Percentiles rank a stretch among this genome's conserved stretches.
Evolutionary conservation across 2,888 invertebrate genomes (phyloP).

Genomic region (Trimorus sp.): DNA sequence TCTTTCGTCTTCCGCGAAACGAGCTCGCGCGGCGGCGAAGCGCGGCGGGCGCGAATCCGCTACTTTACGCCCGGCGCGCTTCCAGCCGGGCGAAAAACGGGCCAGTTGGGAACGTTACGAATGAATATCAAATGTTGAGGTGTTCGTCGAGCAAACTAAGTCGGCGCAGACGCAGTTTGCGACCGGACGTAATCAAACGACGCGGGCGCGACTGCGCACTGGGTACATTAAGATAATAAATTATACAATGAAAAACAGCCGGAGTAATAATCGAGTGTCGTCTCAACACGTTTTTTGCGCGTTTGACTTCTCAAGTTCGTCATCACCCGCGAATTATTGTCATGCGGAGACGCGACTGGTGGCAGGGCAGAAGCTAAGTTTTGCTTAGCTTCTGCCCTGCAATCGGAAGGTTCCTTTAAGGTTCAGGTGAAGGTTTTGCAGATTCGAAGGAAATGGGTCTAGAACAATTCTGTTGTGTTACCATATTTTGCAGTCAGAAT

Average conservation of each 20-base stretch:
- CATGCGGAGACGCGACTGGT: constrained; percentile 51
- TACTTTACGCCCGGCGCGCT: neutral
- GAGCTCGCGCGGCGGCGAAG: too few relatives aligned
- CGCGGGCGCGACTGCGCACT: constrained; percentile 51
- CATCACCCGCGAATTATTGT: constrained; percentile 24
- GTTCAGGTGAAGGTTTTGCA: too few relatives aligned
- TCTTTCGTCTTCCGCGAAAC: too few relatives aligned
- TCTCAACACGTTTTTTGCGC: constrained; percentile 51
- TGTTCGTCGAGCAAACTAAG: constrained; percentile 22
- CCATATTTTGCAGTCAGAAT: too few relatives aligned
- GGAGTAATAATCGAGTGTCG: constrained; percentile 62
- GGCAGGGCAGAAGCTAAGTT: constrained; percentile 51
- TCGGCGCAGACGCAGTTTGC: constrained; percentile 19
- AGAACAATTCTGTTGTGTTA: too few relatives aligned
- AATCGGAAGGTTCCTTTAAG: neutral
- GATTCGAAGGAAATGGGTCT: too few relatives aligned
- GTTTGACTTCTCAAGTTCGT: constrained; percentile 57
- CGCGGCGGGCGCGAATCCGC: neutral
- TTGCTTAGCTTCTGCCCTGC: too few relatives aligned
- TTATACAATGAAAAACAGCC: constrained; percentile 64
- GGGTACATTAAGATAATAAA: constrained; percentile 65
- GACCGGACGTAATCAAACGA: constrained; percentile 41
- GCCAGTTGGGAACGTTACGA: constrained; percentile 6
- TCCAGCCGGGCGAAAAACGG: too few relatives aligned
- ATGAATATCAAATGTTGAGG: constrained; percentile 41